Evolutionary conservation across 2,888 invertebrate genomes (phyloP).

Genomic region (Hesperia comma): DNA sequence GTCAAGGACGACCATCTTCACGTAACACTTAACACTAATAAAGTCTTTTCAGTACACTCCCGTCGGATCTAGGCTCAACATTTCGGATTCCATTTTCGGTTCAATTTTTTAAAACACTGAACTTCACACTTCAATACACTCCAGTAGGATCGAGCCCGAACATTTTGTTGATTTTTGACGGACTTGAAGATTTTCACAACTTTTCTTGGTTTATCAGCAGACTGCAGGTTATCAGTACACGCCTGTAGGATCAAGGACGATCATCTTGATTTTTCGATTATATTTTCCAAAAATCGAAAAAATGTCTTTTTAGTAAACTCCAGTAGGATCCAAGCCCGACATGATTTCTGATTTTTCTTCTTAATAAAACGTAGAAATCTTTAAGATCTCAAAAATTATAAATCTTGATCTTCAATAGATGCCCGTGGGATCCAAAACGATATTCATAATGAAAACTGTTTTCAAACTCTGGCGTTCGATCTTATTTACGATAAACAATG

Average conservation of each 20-base stretch:
- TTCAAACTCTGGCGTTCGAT: slow-evolving; percentile 72
- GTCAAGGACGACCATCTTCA: slow-evolving; percentile 52
- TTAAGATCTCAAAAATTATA: slow-evolving; percentile 37
- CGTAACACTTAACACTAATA: slow-evolving; percentile 45
- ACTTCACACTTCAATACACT: slow-evolving; percentile 65
- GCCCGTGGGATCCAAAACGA: slow-evolving; percentile 79
- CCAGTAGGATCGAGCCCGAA: slow-evolving; percentile 73
- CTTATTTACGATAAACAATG: slow-evolving; percentile 71
- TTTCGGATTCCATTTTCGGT: slow-evolving; percentile 57
- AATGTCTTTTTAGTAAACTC: slow-evolving; percentile 62
- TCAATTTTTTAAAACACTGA: slow-evolving; percentile 46
- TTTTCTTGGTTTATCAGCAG: slow-evolving; percentile 6
- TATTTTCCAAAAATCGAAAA: slow-evolving; percentile 21
- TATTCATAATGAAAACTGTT: slow-evolving; percentile 66
- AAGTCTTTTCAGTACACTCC: slow-evolving; percentile 69
- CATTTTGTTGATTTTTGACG: slow-evolving; percentile 52
- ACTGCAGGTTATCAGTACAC: slow-evolving; percentile 39
- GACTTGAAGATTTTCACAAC: slow-evolving; percentile 23
- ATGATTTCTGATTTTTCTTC: slow-evolving; percentile 52
- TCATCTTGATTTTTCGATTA: slow-evolving; percentile 41
- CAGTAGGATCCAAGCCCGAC: slow-evolving; percentile 72
- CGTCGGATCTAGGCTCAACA: slow-evolving; percentile 75
- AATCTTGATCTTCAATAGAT: slow-evolving; percentile 64
- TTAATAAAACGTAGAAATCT: slow-evolving; percentile 40
- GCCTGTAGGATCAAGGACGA: slow-evolving; percentile 43